phyloP scores from a whole-genome alignment of 2,888 invertebrate species.

The Drosophila suboccidentalis region DNA sequence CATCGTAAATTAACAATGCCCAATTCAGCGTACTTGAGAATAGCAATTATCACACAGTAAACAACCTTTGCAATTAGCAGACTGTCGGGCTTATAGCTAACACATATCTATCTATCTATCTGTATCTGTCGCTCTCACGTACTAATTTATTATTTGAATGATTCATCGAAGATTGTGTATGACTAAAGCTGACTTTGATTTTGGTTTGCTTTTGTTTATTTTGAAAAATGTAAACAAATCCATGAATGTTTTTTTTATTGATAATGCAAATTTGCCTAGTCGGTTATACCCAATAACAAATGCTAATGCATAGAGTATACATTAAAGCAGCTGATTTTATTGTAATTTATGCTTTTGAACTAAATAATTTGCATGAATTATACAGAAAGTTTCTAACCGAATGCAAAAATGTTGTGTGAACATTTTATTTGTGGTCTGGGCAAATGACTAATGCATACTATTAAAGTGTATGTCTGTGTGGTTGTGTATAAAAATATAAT shows the following conservation, averaged over 20 bases:
- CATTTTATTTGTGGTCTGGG: background rate
- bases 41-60: slow-evolving; percentile 34
- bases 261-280: slow-evolving; percentile 6
- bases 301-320: slow-evolving; percentile 6
- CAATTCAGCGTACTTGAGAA: slow-evolving; percentile 39
- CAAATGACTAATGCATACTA: slow-evolving; percentile 43
- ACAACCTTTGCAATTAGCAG: slow-evolving; percentile 61
- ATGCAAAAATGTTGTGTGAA: slow-evolving; percentile 23
- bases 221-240: slow-evolving; percentile 28
- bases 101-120: slow-evolving; percentile 21
- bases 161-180: slow-evolving; percentile 49
- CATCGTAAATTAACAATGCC: slow-evolving; percentile 26
- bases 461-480: slow-evolving; percentile 19
- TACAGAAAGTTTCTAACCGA: slow-evolving; percentile 22
- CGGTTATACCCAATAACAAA: background rate
- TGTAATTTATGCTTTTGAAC: slow-evolving; percentile 43
- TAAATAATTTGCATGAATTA: slow-evolving; percentile 54
- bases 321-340: slow-evolving; percentile 24
- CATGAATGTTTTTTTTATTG: slow-evolving; percentile 13
- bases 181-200: slow-evolving; percentile 43
- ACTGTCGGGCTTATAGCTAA: slow-evolving; percentile 16
- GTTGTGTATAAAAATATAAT: slow-evolving; percentile 45
- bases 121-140: slow-evolving; percentile 37
- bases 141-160: slow-evolving; percentile 41
- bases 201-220: slow-evolving; percentile 1